Evolutionary conservation across 1,140 invertebrate species (phyloP).

Genomic region (Drosophila dunni): DNA sequence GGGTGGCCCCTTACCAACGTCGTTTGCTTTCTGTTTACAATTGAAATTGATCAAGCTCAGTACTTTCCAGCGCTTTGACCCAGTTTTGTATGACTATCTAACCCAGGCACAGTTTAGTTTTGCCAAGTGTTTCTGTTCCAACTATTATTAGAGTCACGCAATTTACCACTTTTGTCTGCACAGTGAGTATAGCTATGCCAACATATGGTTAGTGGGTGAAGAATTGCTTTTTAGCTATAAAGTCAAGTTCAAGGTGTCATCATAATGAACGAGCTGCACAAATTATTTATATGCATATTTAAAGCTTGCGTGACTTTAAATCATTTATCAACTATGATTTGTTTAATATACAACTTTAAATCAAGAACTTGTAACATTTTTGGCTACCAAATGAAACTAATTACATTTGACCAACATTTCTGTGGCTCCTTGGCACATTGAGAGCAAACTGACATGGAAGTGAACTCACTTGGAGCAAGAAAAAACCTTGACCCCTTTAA

Average conservation of each 20-base stretch:
- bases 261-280: constrained; percentile 9
- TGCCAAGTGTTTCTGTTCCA: constrained; percentile 21
- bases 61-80: constrained; percentile 51
- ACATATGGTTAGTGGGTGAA: constrained; percentile 2
- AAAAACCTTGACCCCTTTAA: constrained; percentile 46
- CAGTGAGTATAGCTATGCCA: not conserved
- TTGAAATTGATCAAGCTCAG: constrained; percentile 61
- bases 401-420: not conserved
- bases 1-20: constrained; percentile 48
- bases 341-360: not conserved
- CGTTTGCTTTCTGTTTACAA: constrained; percentile 33
- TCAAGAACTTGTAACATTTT: no score
- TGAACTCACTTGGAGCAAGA: not conserved
- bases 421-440: constrained; percentile 3
- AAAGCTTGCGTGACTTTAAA: constrained; percentile 18
- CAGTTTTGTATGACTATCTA: constrained; percentile 42
- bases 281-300: constrained; percentile 20
- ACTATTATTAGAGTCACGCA: constrained; percentile 63
- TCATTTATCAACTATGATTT: not conserved
- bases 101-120: constrained; percentile 29
- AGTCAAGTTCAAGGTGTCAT: constrained; percentile 67
- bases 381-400: not conserved
- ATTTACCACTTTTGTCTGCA: constrained; percentile 42
- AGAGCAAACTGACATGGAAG: constrained; percentile 7
- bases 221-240: constrained; percentile 16